Conservation (phyloP, 2,797 vertebrate species). For the Onychomys torridus region DNA sequence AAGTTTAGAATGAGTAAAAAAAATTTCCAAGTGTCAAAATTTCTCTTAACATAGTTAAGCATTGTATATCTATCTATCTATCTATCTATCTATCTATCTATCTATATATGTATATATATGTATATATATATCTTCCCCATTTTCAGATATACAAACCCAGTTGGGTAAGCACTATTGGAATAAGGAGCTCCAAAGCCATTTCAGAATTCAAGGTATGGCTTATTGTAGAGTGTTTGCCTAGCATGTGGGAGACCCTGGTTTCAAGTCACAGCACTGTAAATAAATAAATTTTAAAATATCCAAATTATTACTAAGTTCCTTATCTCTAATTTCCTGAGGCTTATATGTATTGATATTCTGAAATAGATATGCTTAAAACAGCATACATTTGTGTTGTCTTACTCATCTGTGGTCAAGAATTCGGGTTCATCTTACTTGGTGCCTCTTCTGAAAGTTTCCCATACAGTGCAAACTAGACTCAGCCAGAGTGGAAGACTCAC, state of each 20-base stretch:
- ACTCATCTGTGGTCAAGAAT: neutral
- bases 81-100: too few relatives aligned
- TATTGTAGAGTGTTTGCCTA: neutral
- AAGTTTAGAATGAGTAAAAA: neutral
- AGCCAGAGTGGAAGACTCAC: neutral
- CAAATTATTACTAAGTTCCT: neutral
- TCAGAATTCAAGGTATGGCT: neutral
- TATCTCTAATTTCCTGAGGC: conserved; percentile 1
- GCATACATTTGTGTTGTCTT: neutral
- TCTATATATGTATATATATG: too few relatives aligned
- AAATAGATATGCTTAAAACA: neutral
- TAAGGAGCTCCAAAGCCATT: conserved; percentile 44
- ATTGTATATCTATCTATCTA: too few relatives aligned
- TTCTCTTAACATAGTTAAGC: too few relatives aligned
- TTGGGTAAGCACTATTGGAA: neutral
- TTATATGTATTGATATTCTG: neutral
- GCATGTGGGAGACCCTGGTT: neutral
- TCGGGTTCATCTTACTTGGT: neutral
- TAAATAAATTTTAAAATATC: neutral
- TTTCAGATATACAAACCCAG: neutral
- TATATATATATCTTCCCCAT: neutral
- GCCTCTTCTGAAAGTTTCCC: neutral
- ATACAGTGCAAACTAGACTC: neutral
- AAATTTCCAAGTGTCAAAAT: too few relatives aligned
- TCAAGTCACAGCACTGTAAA: neutral